phyloP scores from a whole-genome alignment of 2,888 invertebrate genomes.

The Leptarthrus brevirostris region DNA sequence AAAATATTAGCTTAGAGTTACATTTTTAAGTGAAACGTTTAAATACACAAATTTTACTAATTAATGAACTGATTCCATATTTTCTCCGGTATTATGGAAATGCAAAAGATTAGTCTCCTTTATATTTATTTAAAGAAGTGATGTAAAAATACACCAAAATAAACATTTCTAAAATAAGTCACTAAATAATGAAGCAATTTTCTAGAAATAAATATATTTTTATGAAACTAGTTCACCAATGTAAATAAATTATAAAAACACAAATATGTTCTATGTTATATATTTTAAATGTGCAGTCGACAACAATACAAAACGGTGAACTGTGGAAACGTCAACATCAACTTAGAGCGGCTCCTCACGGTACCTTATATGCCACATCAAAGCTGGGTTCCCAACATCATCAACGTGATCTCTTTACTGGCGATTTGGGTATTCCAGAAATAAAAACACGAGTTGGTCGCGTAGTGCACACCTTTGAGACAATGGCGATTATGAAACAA shows the following conservation, averaged over 20 bases:
- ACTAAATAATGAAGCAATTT: conserved; percentile 11
- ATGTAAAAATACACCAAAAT: conserved; percentile 28
- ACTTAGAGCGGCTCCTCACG: background rate
- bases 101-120: conserved; percentile 38
- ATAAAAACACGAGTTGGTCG: conserved; percentile 66
- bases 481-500: conserved; percentile 63
- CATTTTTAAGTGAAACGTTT: no score
- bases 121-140: conserved; percentile 5
- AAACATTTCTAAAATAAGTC: conserved; percentile 32
- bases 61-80: no score
- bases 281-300: conserved; percentile 57
- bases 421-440: conserved; percentile 66
- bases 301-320: conserved; percentile 56
- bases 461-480: conserved; percentile 66
- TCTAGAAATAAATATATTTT: conserved; percentile 11
- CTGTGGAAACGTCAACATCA: conserved; percentile 47
- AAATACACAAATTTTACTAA: no score
- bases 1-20: no score
- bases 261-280: conserved; percentile 37
- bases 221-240: conserved; percentile 19
- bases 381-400: conserved; percentile 63
- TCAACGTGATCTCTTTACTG: conserved; percentile 65
- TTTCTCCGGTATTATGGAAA: no score
- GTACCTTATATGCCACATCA: conserved; percentile 32
- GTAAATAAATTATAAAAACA: conserved; percentile 48